These are phyloP conservation scores for Gouania willdenowi DNA, from an alignment of 2,797 vertebrate species.

Conservation along the genomic window DNA sequence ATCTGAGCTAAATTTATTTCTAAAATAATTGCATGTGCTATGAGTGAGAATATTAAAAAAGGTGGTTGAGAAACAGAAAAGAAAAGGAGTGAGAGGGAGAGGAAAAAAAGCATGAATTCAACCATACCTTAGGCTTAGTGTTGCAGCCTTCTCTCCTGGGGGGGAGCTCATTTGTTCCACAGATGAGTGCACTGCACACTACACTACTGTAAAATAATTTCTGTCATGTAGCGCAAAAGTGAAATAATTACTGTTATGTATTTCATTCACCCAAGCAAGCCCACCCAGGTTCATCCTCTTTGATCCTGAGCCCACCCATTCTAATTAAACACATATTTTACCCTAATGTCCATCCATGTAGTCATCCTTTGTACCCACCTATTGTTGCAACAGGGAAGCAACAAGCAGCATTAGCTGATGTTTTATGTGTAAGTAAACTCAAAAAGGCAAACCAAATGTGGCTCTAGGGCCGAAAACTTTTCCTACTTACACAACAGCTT, in stretches of 20 bases:
- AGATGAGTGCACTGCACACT: conserved; percentile 75
- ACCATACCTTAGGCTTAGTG: conserved; percentile 78
- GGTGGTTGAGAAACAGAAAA: conserved; percentile 65
- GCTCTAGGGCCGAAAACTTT: too few relatives aligned
- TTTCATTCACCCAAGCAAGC: conserved; percentile 56
- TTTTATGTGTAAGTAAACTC: too few relatives aligned
- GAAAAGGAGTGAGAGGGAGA: conserved; percentile 29
- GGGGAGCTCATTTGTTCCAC: conserved; percentile 81
- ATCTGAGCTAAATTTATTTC: conserved; percentile 97
- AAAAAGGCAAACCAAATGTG: too few relatives aligned
- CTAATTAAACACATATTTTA: conserved; percentile 23
- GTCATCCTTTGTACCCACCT: too few relatives aligned
- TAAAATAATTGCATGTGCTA: conserved; percentile 91
- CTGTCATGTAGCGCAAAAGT: conserved; percentile 78
- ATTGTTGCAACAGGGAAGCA: too few relatives aligned
- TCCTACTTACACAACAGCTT: too few relatives aligned
- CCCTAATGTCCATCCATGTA: too few relatives aligned
- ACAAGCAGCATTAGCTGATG: too few relatives aligned
- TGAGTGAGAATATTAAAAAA: conserved; percentile 95
- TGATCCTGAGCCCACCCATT: conserved; percentile 26
- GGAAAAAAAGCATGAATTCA: conserved; percentile 80
- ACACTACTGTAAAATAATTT: conserved; percentile 78
- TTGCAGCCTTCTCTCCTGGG: conserved; percentile 85
- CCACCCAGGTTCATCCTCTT: conserved; percentile 23
- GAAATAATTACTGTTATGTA: conserved; percentile 82